phyloP scores from a whole-genome alignment of 2,113 vertebrate species.

The Semnornis frantzii region DNA sequence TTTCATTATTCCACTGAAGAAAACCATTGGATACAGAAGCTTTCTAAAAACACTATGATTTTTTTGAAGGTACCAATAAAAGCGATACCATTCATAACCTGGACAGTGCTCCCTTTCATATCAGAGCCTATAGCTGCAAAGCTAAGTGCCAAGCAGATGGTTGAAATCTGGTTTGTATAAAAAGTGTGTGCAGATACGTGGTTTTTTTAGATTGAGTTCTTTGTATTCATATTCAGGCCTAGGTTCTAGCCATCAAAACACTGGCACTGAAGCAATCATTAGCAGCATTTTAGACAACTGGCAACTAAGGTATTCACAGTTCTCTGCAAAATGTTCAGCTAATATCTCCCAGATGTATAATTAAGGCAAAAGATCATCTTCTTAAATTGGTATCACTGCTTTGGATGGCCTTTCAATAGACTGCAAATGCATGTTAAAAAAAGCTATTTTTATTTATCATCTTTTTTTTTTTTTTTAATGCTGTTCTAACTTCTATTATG shows the following conservation, averaged over 20 bases:
- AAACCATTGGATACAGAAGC: slow-evolving; percentile 60
- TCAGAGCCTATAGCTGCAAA: slow-evolving; percentile 71
- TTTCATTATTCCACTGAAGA: slow-evolving; percentile 68
- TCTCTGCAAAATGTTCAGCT: slow-evolving; percentile 77
- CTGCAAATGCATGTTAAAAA: slow-evolving; percentile 19
- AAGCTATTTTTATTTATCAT: slow-evolving; percentile 67
- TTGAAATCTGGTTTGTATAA: slow-evolving; percentile 82
- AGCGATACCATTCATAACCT: slow-evolving; percentile 76
- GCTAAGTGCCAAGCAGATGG: slow-evolving; percentile 81
- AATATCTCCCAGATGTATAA: slow-evolving; percentile 81
- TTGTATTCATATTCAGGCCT: slow-evolving; percentile 79
- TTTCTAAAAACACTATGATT: slow-evolving; percentile 61
- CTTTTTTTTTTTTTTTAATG: slow-evolving; percentile 12
- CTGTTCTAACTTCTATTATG: background rate
- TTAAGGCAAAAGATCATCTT: slow-evolving; percentile 79
- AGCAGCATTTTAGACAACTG: slow-evolving; percentile 77
- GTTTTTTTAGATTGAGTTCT: slow-evolving; percentile 70
- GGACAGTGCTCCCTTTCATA: slow-evolving; percentile 82
- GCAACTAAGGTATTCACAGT: slow-evolving; percentile 79
- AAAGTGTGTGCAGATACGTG: slow-evolving; percentile 58
- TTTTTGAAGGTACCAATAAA: slow-evolving; percentile 76
- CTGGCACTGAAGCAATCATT: slow-evolving; percentile 77
- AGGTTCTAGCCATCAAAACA: slow-evolving; percentile 80
- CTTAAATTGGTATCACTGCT: slow-evolving; percentile 73
- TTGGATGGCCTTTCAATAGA: slow-evolving; percentile 69